These are phyloP conservation scores for Dipus sagitta DNA, from an alignment of 2,797 vertebrate species.

Conservation along the genomic window DNA sequence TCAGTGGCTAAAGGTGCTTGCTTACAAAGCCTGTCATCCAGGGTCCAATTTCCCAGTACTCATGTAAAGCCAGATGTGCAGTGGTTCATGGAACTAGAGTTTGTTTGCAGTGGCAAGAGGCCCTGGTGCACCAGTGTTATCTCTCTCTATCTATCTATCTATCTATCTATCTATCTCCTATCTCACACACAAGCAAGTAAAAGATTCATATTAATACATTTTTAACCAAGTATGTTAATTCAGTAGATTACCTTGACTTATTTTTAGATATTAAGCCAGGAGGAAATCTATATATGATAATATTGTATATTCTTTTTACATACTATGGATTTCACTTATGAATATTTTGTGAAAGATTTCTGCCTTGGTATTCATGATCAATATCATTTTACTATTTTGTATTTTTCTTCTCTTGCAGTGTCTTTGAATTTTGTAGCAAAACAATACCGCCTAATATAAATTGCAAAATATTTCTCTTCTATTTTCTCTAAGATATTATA, in stretches of 20 bases:
- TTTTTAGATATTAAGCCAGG: not conserved
- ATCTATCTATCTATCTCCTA: no score
- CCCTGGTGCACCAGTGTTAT: no score
- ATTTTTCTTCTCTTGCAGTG: not conserved
- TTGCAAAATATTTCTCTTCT: not conserved
- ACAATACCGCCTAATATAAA: not conserved
- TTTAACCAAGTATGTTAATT: not conserved
- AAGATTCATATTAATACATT: no score
- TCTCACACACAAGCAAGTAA: no score
- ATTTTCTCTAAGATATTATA: slow-evolving; percentile 24
- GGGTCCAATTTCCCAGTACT: no score
- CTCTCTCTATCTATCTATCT: no score
- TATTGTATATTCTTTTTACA: not conserved
- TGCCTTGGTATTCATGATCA: not conserved
- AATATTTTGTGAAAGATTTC: slow-evolving; percentile 16
- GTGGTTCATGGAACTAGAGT: no score
- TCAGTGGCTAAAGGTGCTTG: no score
- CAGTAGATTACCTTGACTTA: not conserved
- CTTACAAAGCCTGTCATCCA: no score
- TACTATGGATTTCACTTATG: not conserved
- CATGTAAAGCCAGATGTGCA: no score
- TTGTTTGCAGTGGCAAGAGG: no score
- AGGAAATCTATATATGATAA: not conserved
- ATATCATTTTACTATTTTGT: not conserved
- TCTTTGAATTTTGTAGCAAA: slow-evolving; percentile 5